A percentile compares a stretch with the other conserved stretches of the same genome.
phyloP scores from a whole-genome alignment of 2,797 vertebrate genomes.

The Clangula hyemalis region DNA sequence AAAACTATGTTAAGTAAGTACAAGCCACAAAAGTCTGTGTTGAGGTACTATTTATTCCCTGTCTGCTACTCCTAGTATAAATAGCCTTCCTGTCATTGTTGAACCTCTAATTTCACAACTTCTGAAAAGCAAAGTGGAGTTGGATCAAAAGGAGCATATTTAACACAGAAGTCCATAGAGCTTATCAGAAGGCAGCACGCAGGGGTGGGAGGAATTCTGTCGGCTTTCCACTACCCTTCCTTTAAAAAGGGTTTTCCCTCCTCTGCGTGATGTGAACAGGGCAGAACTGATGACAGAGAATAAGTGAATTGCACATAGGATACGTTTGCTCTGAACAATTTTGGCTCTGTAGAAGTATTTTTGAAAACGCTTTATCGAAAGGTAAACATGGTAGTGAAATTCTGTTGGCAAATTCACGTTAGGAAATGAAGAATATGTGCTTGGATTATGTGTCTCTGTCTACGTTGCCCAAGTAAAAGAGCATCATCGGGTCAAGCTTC shows the following conservation, averaged over 20 bases:
- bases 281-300: conserved; percentile 45
- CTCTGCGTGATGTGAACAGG: background rate
- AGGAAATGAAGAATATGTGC: background rate
- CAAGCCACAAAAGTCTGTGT: background rate
- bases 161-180: conserved; percentile 10
- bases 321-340: background rate
- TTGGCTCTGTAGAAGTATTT: background rate
- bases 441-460: background rate
- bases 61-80: conserved; percentile 20
- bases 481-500: background rate
- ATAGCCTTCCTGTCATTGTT: conserved; percentile 31
- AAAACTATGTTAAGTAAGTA: background rate
- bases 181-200: conserved; percentile 33
- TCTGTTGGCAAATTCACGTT: background rate
- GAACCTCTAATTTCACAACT: conserved; percentile 39
- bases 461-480: background rate
- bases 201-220: conserved; percentile 18
- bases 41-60: conserved; percentile 1
- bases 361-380: background rate
- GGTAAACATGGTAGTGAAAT: background rate
- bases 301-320: background rate
- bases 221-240: background rate
- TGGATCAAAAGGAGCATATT: conserved; percentile 34
- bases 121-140: conserved; percentile 37
- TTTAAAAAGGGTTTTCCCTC: conserved; percentile 24